Conservation (phyloP, 2,888 invertebrate genomes). For the Drosophila nigricruria region DNA sequence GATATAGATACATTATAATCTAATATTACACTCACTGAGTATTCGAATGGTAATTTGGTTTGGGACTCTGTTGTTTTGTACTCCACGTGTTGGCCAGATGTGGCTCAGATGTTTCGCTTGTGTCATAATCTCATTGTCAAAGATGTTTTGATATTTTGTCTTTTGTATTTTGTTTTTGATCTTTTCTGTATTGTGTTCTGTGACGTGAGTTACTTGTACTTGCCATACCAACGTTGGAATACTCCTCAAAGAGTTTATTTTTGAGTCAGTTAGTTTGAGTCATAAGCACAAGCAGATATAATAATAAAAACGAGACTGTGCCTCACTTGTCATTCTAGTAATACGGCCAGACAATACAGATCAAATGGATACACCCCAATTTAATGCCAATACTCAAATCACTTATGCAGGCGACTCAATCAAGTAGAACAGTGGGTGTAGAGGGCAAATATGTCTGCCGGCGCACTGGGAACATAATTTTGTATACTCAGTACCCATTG, state of each 20-base stretch:
- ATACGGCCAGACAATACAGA: background rate
- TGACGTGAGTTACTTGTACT: slow-evolving; percentile 23
- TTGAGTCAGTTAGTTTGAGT: background rate
- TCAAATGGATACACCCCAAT: slow-evolving; percentile 6
- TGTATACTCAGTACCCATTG: background rate
- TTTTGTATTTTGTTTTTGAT: slow-evolving; percentile 35
- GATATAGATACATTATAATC: slow-evolving; percentile 11
- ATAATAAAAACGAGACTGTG: background rate
- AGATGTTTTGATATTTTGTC: slow-evolving; percentile 47
- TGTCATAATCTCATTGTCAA: slow-evolving; percentile 61
- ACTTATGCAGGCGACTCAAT: slow-evolving; percentile 32
- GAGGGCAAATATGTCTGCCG: slow-evolving; percentile 17
- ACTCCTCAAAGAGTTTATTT: slow-evolving; percentile 22
- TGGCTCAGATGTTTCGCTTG: slow-evolving; percentile 58
- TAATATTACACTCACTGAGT: slow-evolving; percentile 7
- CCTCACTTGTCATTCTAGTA: background rate
- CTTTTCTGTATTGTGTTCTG: too few relatives aligned
- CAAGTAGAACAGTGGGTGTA: slow-evolving; percentile 7
- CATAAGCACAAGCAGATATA: too few relatives aligned
- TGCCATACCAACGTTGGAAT: background rate
- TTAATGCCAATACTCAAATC: slow-evolving; percentile 21
- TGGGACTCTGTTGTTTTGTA: background rate
- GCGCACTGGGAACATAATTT: slow-evolving; percentile 54
- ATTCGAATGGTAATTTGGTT: background rate
- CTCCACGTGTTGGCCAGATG: slow-evolving; percentile 65